Percentiles rank a stretch among this genome's conserved stretches.
Evolutionary conservation across 2,888 invertebrate genomes (phyloP).

Genomic region (Drosophila tripunctata): DNA sequence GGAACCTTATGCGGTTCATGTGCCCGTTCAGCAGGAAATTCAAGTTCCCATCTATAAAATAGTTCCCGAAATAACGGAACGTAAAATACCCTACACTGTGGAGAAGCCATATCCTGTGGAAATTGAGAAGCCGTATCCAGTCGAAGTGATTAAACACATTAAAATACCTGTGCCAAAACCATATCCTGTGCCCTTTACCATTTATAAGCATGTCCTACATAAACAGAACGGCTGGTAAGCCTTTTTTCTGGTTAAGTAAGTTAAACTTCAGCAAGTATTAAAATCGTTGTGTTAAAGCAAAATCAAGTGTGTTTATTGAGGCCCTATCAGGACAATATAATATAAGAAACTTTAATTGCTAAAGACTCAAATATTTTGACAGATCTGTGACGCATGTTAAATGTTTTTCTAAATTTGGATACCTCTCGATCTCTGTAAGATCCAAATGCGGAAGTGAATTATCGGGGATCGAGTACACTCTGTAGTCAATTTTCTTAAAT

Average conservation of each 20-base stretch:
- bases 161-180: conserved; percentile 89
- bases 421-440: no score
- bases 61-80: conserved; percentile 89
- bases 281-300: conserved; percentile 19
- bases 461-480: no score
- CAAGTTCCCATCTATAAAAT: conserved; percentile 90
- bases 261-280: conserved; percentile 39
- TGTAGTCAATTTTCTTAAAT: no score
- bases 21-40: conserved; percentile 88
- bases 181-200: conserved; percentile 90
- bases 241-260: background rate
- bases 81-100: conserved; percentile 90
- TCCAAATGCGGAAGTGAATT: no score
- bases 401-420: no score
- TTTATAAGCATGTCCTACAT: conserved; percentile 90
- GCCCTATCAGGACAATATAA: background rate
- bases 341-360: no score
- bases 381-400: no score
- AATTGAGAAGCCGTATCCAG: conserved; percentile 90
- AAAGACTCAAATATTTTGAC: no score
- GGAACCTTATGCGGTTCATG: conserved; percentile 90
- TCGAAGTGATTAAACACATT: conserved; percentile 90
- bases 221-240: conserved; percentile 79
- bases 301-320: no score
- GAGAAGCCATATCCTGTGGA: conserved; percentile 88